Evolutionary conservation across 2,888 invertebrate genomes (phyloP), one percentile per base, ranked within the genome.

Genomic region (Andrena bucephala): DNA sequence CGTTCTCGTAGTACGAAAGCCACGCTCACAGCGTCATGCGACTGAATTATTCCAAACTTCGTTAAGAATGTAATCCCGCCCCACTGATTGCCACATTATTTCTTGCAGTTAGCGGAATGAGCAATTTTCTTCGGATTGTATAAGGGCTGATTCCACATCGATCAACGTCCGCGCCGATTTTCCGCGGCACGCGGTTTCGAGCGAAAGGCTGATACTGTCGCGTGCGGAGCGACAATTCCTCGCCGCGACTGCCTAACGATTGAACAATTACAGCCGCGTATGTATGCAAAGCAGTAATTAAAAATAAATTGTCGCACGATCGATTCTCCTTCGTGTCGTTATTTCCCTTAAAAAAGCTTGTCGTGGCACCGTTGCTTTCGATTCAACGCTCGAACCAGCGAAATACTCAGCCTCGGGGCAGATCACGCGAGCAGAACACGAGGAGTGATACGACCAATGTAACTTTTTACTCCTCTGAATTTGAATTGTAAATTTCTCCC

Each of bases 91-190:
- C 68, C 57, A 31, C 72, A 66, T 72, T 72, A 82, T 74, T 74
- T 59, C 52, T 24, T 13, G 70, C 24, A 7, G 66, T 66, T 36
- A 66, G 50, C 57, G 70, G 85, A 83, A 83, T 36, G 65, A 85
- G 63, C 57, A 77, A 78, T 71, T 79, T 77, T 75, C 57, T 63
- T 57, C n/a, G 81, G 71, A 83, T 82, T 67, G 80, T 73, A 78
- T 78, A 69, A 75, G 74, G 60, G 65, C 70, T 67, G 81, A 83
- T 85, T 78, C 69, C 85, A 63, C 84, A 88, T 88, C 82, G 77
- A 89, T 88, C 88, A 88, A 89, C 66, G 88, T 88, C 88, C 68
- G 6, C 33, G 50, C 31, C 80, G 78, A 87, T 87, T 84, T 82
- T 84, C 79, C 70, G n/a, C 20, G 50, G 59, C 13, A 77, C 69